phyloP scores from a whole-genome alignment of 2,113 vertebrate species.

The Aphyosemion australe region DNA sequence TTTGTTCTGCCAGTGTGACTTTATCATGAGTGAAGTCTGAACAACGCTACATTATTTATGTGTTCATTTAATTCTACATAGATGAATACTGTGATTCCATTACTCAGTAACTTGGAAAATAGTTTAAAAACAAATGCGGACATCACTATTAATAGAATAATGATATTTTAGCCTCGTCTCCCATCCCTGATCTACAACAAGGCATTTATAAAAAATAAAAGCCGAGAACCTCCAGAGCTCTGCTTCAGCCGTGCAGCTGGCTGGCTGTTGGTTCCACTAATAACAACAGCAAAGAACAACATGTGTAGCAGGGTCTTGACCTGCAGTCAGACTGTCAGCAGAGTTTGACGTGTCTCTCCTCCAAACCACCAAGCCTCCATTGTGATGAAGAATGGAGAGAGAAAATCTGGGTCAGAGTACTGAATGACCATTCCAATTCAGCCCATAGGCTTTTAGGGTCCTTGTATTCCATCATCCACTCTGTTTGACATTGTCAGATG shows the following conservation, averaged over 20 bases:
- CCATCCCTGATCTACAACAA: no score
- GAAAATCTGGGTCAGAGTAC: constrained; percentile 48
- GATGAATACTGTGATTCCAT: no score
- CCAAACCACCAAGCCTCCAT: constrained; percentile 48
- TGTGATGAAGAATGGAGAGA: constrained; percentile 58
- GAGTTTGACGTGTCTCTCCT: constrained; percentile 57
- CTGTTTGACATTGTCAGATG: constrained; percentile 60
- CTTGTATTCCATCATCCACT: constrained; percentile 59
- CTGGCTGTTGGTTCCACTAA: constrained; percentile 31
- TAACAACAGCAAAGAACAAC: constrained; percentile 59
- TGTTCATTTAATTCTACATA: no score
- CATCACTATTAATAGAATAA: no score
- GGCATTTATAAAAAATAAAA: background rate
- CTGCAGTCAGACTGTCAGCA: constrained; percentile 57
- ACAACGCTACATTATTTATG: no score
- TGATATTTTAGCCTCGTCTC: no score
- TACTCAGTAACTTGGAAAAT: no score
- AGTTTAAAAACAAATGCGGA: no score
- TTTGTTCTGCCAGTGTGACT: no score
- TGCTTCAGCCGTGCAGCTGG: constrained; percentile 27
- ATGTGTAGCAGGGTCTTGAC: constrained; percentile 59
- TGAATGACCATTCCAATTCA: constrained; percentile 57
- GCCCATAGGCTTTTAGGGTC: constrained; percentile 53
- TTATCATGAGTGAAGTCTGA: no score
- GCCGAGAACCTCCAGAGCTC: constrained; percentile 1